A percentile compares a stretch with the other conserved stretches of the same genome.
These are phyloP conservation scores for Peucedramus taeniatus DNA, from an alignment of 2,113 vertebrate species.

Conservation along the genomic window DNA sequence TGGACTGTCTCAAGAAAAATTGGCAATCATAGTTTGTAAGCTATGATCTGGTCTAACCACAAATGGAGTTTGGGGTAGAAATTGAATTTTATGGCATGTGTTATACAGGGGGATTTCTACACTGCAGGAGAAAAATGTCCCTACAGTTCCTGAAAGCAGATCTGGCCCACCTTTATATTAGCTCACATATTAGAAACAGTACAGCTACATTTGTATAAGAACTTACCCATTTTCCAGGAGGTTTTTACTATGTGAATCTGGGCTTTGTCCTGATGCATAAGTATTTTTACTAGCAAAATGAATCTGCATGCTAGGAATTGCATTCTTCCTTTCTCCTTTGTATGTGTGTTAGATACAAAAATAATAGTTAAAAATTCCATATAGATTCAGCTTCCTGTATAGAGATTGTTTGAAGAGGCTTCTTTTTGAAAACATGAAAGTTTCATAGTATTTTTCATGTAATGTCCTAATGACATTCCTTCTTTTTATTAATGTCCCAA, in stretches of 20 bases:
- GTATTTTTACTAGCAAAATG: neutral
- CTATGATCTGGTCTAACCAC: neutral
- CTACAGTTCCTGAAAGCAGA: neutral
- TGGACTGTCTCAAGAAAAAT: neutral
- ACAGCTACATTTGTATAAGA: neutral
- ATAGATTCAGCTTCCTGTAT: neutral
- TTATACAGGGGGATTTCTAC: neutral
- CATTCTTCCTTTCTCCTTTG: neutral
- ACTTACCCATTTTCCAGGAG: neutral
- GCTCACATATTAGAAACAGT: neutral
- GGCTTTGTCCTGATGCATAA: neutral
- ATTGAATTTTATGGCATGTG: rapidly evolving
- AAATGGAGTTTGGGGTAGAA: neutral
- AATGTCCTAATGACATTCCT: neutral
- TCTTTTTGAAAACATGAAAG: neutral
- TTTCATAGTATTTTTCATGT: neutral
- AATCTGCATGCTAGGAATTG: neutral
- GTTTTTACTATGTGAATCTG: neutral
- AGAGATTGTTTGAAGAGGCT: neutral
- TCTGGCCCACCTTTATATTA: neutral
- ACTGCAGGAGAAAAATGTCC: neutral
- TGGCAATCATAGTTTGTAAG: neutral
- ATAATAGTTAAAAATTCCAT: neutral
- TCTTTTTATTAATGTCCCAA: neutral
- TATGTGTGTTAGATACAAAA: neutral